Evolutionary conservation across 1,140 invertebrate species (phyloP), one percentile per base, ranked within the genome.

Genomic region (Hyposmocoma kahamanoa): DNA sequence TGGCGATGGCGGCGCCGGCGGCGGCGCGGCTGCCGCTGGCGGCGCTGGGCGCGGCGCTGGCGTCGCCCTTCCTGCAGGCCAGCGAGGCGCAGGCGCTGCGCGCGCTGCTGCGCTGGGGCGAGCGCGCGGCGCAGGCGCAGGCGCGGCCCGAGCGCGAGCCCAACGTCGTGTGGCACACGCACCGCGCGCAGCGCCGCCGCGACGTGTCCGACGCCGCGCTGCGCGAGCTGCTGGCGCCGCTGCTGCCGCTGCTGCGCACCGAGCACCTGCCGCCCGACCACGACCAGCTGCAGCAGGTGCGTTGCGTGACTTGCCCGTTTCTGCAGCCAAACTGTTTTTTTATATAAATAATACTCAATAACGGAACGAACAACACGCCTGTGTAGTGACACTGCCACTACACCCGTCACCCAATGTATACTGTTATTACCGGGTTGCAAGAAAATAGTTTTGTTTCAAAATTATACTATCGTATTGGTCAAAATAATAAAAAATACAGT

Each of bases 41-140:
- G 0, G 94, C 97, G 69, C 84, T 98, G 15, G 89, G 91, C 10
- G 92, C 95, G 58, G 94, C 93, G 20, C 86, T 98, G 17, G 90
- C 92, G 47, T 97, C 95, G 67, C 94, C 97, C 71, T 97, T 97
- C 83, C 85, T 98, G 54, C 96, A 97, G 88, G 95, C 96, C 4
- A 93, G 93, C 62, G 96, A 98, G 79, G 79, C 96, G 52, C 95
- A 97, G 83, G 91, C 97, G 1, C 82, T 97, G 46, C 91, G 95
- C 59, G 94, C 95, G 34, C 92, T 97, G 36, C 86, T 98, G 10
- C 95, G 95, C 70, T 98, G 96, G 96, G 96, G 95, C 21, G 96
- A 97, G 84, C n/a, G n/a, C n/a, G n/a, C n/a, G n/a, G n/a, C n/a
- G n/a, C n/a, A 98, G 79, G 79, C 96, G 52, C 95, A 97, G 83